Evolutionary conservation across 2,888 invertebrate genomes (phyloP), one percentile per base, ranked within the genome.

Genomic region (Erynnis tages): DNA sequence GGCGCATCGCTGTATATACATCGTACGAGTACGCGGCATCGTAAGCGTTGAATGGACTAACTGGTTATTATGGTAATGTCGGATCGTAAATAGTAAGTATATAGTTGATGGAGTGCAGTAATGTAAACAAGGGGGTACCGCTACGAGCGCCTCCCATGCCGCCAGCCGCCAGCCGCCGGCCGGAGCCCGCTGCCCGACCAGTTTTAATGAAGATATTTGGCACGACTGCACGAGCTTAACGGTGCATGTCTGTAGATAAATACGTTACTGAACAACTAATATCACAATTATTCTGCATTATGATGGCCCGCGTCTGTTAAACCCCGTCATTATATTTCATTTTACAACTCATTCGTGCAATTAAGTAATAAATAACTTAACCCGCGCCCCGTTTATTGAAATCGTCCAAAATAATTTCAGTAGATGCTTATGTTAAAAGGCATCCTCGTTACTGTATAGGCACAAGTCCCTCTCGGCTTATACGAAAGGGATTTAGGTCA

Each of bases 141-240:
- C 76, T 77, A 74, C 61, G 54, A 59, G 71, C 68, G 61, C 69
- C 68, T 59, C 55, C 57, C 41, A 17, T 35, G 46, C 54, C 43
- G 34, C 37, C 47, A 72, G 72, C 67, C 66, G 56, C 64, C 63
- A 62, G 34, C 37, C 47, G 73, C 73, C 67, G 66, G 56, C 64
- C 63, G 62, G 63, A 66, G 66, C 63, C 64, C 63, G 62, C 63
- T 66, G 66, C 63, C 69, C 75, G 73, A 76, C 79, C 79, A 78
- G 77, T 80, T 79, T n/a, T 84, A 84, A 87, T 84, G 80, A 85
- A 85, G 83, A 85, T 82, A 87, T 87, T 85, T 85, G 86, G 87
- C 86, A 84, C 84, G 84, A 81, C 62, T 76, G 75, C 75, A 72
- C 79, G 73, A 72, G 77, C 77, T 74, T 80, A 85, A 81, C 81